These are phyloP conservation scores for Leptopilina syphax DNA, from an alignment of 2,888 invertebrate genomes.

Conservation along the genomic window DNA sequence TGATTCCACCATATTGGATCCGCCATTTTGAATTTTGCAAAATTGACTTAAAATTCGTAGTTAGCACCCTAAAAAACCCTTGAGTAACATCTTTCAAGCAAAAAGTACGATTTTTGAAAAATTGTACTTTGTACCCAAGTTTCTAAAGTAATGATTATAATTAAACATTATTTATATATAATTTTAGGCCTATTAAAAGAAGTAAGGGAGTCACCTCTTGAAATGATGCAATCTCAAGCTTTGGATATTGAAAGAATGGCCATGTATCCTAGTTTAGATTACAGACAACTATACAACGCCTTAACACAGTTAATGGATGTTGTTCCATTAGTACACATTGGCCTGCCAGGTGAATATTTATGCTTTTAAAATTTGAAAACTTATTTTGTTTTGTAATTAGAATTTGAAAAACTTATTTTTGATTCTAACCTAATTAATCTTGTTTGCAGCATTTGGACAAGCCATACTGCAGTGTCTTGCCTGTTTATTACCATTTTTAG, in stretches of 20 bases:
- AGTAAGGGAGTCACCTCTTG: slow-evolving; percentile 94
- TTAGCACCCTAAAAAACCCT: too few relatives aligned
- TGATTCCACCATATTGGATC: too few relatives aligned
- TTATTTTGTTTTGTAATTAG: too few relatives aligned
- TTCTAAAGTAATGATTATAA: too few relatives aligned
- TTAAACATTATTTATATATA: too few relatives aligned
- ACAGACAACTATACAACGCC: slow-evolving; percentile 96
- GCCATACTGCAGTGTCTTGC: slow-evolving; percentile 95
- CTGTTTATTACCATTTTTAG: slow-evolving; percentile 96
- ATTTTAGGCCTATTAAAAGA: slow-evolving; percentile 94
- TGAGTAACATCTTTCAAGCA: too few relatives aligned
- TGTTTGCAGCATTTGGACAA: slow-evolving; percentile 90
- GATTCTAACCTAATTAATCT: neutral
- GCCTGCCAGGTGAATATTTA: slow-evolving; percentile 83
- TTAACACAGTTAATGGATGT: slow-evolving; percentile 93
- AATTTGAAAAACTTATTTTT: too few relatives aligned
- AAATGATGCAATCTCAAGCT: slow-evolving; percentile 92
- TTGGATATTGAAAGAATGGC: slow-evolving; percentile 92
- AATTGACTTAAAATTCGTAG: too few relatives aligned
- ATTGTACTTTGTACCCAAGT: too few relatives aligned
- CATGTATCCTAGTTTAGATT: slow-evolving; percentile 97
- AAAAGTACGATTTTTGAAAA: too few relatives aligned
- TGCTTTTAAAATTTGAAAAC: too few relatives aligned
- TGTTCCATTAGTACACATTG: slow-evolving; percentile 93
- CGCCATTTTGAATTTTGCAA: too few relatives aligned